These are phyloP conservation scores for Sinohyriopsis cumingii DNA, from an alignment of 2,888 invertebrate species.

Conservation along the genomic window DNA sequence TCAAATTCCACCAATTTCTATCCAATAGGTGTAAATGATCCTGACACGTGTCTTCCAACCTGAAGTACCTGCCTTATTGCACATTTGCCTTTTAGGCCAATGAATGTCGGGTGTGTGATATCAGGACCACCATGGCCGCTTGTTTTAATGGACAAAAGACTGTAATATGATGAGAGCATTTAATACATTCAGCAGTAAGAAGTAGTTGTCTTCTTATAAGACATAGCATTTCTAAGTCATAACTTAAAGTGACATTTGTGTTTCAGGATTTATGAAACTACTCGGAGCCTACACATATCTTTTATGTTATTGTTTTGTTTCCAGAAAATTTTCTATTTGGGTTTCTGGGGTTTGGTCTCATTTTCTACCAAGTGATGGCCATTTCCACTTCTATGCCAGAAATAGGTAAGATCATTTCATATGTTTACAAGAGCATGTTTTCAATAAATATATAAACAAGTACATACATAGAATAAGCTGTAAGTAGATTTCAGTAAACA, in stretches of 20 bases:
- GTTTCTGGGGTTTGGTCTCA: constrained; percentile 76
- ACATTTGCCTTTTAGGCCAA: too few relatives aligned
- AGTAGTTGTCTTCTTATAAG: too few relatives aligned
- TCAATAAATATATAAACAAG: background rate
- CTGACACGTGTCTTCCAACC: too few relatives aligned
- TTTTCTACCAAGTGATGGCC: constrained; percentile 75
- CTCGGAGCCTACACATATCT: background rate
- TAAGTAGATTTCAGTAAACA: background rate
- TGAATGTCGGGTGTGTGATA: too few relatives aligned
- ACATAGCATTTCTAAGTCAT: too few relatives aligned
- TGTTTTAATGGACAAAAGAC: too few relatives aligned
- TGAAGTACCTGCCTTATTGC: too few relatives aligned
- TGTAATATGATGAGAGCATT: too few relatives aligned
- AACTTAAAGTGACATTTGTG: background rate
- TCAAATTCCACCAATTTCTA: too few relatives aligned
- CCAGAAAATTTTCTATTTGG: constrained; percentile 78
- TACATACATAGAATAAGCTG: background rate
- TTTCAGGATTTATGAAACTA: background rate
- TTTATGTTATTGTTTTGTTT: constrained; percentile 25
- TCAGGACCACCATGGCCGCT: too few relatives aligned
- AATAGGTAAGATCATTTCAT: constrained; percentile 20
- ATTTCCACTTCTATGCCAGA: constrained; percentile 41
- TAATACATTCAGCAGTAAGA: too few relatives aligned
- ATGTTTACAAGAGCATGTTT: background rate
- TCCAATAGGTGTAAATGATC: too few relatives aligned